Conservation (phyloP, 2,888 invertebrate species). For the Drosophila paracracens region DNA sequence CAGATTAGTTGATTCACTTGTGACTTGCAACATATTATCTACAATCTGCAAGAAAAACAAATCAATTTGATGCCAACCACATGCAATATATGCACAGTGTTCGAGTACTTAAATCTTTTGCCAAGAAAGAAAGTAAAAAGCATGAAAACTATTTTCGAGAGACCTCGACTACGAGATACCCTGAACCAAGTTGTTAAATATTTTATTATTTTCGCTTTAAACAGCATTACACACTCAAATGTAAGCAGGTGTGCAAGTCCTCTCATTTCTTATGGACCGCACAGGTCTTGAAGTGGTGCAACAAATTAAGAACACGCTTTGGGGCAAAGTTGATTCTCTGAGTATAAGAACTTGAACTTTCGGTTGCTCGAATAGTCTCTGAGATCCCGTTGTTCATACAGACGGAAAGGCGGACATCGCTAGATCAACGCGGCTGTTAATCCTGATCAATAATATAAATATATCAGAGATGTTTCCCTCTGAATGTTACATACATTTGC, state of each 20-base stretch:
- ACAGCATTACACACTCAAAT: background rate
- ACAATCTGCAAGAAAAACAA: conserved; percentile 11
- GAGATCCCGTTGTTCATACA: background rate
- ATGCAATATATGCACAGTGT: background rate
- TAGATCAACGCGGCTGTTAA: background rate
- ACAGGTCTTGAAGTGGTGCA: background rate
- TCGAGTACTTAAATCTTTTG: background rate
- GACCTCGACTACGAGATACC: background rate
- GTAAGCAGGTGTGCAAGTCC: background rate
- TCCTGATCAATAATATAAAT: background rate
- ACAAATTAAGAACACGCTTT: background rate
- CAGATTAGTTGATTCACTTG: conserved; percentile 28
- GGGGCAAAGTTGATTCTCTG: background rate
- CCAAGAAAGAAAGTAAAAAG: background rate
- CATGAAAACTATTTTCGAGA: background rate
- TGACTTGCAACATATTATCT: conserved; percentile 6
- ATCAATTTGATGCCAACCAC: conserved; percentile 12
- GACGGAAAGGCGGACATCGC: background rate
- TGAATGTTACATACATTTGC: background rate
- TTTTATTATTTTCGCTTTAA: background rate
- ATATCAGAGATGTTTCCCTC: background rate
- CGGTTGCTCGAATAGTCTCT: background rate
- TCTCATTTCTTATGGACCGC: background rate
- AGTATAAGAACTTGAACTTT: background rate
- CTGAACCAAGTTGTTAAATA: background rate